Evolutionary conservation across 2,888 invertebrate species (phyloP).

Genomic region (Bimastos eiseni): DNA sequence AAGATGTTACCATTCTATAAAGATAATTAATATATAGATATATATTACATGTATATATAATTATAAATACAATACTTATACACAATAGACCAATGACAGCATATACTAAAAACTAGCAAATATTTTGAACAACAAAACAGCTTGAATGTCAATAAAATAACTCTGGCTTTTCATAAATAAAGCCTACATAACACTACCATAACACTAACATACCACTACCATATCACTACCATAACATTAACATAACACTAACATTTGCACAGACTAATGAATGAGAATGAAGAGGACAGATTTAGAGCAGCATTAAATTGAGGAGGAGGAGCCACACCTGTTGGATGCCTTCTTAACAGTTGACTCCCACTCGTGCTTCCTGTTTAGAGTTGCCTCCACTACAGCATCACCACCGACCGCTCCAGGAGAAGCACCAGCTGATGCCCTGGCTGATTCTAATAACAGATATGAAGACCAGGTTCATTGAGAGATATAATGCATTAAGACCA

Average conservation of each 20-base stretch:
- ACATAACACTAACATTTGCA: neutral
- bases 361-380: constrained; percentile 89
- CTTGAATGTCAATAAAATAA: neutral
- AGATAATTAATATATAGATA: neutral
- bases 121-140: neutral
- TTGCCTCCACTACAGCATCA: constrained; percentile 68
- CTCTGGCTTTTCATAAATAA: neutral
- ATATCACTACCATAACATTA: neutral
- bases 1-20: neutral
- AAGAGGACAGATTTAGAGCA: neutral
- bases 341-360: constrained; percentile 94
- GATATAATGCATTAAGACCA: neutral
- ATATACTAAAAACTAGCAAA: neutral
- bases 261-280: neutral
- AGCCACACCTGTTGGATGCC: constrained; percentile 86
- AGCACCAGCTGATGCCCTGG: neutral
- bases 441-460: neutral
- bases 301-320: constrained; percentile 14
- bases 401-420: neutral
- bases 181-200: too few relatives aligned
- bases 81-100: neutral
- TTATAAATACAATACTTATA: neutral
- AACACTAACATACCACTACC: too few relatives aligned
- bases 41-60: neutral
- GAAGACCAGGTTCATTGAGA: neutral